Percentiles rank a stretch among this genome's conserved stretches.
phyloP scores from a whole-genome alignment of 2,113 vertebrate species.

The Callipepla californica region DNA sequence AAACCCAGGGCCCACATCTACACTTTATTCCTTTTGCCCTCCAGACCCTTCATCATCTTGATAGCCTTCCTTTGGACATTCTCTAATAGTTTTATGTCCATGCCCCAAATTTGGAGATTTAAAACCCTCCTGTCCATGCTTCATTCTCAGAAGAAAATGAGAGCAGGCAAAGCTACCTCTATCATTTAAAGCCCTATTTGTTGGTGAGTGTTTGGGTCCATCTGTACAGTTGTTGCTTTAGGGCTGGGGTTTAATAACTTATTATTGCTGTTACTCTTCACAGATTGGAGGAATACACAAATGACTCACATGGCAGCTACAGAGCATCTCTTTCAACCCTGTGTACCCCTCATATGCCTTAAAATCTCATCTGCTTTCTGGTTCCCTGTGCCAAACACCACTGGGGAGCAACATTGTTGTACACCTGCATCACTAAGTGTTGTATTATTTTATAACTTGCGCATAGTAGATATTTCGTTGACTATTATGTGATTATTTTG shows the following conservation, averaged over 20 bases:
- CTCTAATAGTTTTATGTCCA: too few relatives aligned
- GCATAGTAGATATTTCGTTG: constrained; percentile 48
- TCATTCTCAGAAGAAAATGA: background rate
- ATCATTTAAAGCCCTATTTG: background rate
- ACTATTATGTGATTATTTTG: constrained; percentile 40
- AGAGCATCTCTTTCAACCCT: background rate
- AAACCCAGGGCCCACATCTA: too few relatives aligned
- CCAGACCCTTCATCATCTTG: too few relatives aligned
- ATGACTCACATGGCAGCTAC: background rate
- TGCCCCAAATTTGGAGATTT: background rate
- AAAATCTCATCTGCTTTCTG: constrained; percentile 26
- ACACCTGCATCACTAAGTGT: constrained; percentile 23
- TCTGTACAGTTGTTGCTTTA: background rate
- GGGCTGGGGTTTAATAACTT: background rate
- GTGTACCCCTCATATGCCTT: background rate
- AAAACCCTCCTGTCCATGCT: background rate
- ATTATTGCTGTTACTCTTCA: constrained; percentile 1
- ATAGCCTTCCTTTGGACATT: too few relatives aligned
- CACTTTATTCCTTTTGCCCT: too few relatives aligned
- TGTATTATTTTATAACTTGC: constrained; percentile 39
- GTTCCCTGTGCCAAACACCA: background rate
- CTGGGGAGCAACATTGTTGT: background rate
- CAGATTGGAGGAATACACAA: background rate
- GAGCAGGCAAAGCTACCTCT: background rate
- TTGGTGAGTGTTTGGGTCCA: background rate